Conservation (phyloP, 2,888 invertebrate genomes). For the Tetropium fuscum region DNA sequence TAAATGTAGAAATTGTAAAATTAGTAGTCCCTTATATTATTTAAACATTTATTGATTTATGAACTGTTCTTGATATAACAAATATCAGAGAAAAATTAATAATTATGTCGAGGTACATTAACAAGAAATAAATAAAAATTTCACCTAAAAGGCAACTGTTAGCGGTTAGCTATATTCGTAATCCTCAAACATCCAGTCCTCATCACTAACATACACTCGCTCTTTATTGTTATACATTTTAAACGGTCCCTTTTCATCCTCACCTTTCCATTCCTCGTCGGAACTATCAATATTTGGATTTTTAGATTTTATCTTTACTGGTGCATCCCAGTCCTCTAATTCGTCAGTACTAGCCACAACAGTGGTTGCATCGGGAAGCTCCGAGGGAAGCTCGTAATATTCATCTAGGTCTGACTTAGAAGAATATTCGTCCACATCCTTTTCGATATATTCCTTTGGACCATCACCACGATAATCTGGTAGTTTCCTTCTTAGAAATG, state of each 20-base stretch:
- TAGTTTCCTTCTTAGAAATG: constrained; percentile 30
- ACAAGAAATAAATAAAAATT: too few relatives aligned
- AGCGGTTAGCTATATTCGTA: constrained; percentile 4
- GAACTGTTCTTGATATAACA: too few relatives aligned
- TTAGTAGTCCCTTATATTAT: too few relatives aligned
- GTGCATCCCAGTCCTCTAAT: constrained; percentile 47
- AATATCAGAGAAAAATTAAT: too few relatives aligned
- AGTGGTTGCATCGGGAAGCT: neutral
- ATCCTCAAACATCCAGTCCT: constrained; percentile 49
- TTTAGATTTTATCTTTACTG: constrained; percentile 19
- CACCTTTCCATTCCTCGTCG: constrained; percentile 49
- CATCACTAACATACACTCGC: constrained; percentile 42
- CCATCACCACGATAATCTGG: neutral
- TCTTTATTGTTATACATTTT: neutral
- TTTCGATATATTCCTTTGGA: neutral
- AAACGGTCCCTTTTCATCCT: constrained; percentile 11
- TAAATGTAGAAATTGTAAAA: too few relatives aligned
- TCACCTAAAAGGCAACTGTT: neutral
- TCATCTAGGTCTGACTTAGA: neutral
- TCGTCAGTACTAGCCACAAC: constrained; percentile 10
- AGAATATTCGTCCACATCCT: neutral
- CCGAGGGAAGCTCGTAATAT: neutral
- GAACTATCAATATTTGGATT: constrained; percentile 45
- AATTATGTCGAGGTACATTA: too few relatives aligned
- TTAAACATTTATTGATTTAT: too few relatives aligned